These are phyloP conservation scores for Arizona elegans DNA, from an alignment of 2,113 vertebrate genomes.

Conservation along the genomic window DNA sequence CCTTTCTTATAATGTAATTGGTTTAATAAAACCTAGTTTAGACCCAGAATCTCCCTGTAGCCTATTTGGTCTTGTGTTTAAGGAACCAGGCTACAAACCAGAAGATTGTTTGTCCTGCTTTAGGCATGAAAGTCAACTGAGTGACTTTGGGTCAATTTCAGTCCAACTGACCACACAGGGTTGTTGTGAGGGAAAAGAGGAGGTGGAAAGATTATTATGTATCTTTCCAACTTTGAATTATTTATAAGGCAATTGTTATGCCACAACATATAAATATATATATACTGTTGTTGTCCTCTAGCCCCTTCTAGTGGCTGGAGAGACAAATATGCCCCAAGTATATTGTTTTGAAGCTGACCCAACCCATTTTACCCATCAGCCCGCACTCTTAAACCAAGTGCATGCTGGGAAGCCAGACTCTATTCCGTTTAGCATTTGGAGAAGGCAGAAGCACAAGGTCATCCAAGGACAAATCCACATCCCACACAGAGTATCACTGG, in stretches of 20 bases:
- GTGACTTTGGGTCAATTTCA: background rate
- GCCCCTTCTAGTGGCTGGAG: too few species aligned
- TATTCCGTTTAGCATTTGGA: too few species aligned
- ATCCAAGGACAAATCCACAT: too few species aligned
- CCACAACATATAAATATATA: too few species aligned
- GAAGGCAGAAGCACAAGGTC: too few species aligned
- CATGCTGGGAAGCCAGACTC: too few species aligned
- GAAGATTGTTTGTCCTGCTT: background rate
- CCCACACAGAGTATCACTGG: too few species aligned
- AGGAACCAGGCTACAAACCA: background rate
- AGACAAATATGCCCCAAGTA: too few species aligned
- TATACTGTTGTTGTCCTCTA: too few species aligned
- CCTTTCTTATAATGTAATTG: background rate
- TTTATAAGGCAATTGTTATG: background rate
- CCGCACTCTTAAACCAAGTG: too few species aligned
- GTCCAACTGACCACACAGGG: background rate
- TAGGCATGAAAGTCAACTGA: background rate
- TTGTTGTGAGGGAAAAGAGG: background rate
- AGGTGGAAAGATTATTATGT: background rate
- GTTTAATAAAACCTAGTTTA: background rate
- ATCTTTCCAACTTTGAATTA: background rate
- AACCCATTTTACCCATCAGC: too few species aligned
- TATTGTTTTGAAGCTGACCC: too few species aligned
- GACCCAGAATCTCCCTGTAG: background rate
- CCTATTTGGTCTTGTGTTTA: background rate